Percentiles rank a stretch among this genome's conserved stretches.
phyloP scores from a whole-genome alignment of 2,113 vertebrate genomes.

The Carlito syrichta region DNA sequence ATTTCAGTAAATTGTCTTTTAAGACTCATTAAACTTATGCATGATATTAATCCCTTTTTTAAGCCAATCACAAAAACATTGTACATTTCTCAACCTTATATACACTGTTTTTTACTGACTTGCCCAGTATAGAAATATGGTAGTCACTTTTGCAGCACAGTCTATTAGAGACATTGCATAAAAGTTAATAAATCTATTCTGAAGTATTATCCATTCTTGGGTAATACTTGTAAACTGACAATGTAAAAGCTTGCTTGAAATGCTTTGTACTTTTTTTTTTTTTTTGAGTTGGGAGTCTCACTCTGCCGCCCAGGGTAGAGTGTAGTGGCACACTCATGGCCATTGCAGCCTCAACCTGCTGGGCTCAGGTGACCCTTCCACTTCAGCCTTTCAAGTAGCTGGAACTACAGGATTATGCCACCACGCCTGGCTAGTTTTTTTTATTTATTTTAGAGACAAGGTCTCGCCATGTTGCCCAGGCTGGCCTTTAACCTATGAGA shows the following conservation, averaged over 20 bases:
- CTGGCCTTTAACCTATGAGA: too few species aligned
- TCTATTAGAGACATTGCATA: neutral
- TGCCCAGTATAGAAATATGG: neutral
- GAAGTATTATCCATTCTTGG: neutral
- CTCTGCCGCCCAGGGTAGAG: too few species aligned
- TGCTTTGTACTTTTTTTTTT: too few species aligned
- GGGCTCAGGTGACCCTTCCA: too few species aligned
- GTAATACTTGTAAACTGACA: neutral
- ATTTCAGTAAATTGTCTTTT: neutral
- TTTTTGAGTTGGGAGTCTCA: too few species aligned
- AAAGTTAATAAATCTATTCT: conserved; percentile 3
- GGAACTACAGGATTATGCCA: too few species aligned
- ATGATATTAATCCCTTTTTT: neutral
- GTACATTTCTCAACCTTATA: neutral
- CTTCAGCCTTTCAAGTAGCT: too few species aligned
- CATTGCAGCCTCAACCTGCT: too few species aligned
- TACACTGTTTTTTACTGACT: neutral
- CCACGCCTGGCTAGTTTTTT: too few species aligned
- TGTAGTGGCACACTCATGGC: too few species aligned
- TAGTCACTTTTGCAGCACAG: neutral
- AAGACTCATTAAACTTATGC: neutral
- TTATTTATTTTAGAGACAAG: too few species aligned
- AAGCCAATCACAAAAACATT: neutral
- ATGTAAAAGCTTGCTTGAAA: neutral
- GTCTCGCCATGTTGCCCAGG: too few species aligned